Conservation (phyloP, 2,113 vertebrate species). For the Cyanoramphus novaezelandiae region DNA sequence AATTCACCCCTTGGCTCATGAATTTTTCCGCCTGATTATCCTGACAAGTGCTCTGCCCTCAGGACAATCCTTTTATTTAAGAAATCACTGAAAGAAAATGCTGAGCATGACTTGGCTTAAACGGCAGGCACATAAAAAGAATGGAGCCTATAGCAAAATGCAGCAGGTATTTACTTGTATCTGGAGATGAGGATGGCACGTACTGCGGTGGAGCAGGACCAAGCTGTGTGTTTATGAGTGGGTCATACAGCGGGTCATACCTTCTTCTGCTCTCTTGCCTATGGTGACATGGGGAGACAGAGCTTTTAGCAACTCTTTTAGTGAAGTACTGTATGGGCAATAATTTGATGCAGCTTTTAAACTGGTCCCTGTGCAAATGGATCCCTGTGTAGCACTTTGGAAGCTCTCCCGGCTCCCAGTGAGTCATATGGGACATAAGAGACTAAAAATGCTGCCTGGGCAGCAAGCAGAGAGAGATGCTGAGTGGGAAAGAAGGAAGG, state of each 20-base stretch:
- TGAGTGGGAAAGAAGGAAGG: neutral
- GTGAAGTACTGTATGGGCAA: neutral
- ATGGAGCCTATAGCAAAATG: neutral
- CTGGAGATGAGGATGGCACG: neutral
- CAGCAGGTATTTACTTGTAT: neutral
- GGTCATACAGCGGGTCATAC: neutral
- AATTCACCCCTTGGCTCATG: neutral
- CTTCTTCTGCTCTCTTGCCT: neutral
- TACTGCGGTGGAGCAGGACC: neutral
- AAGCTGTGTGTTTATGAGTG: fast-evolving
- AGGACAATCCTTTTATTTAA: neutral
- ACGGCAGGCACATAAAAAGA: neutral
- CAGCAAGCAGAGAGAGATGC: neutral
- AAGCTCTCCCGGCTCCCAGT: neutral
- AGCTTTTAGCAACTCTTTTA: neutral
- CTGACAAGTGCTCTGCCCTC: neutral
- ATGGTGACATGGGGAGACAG: too few relatives aligned
- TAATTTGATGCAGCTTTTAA: neutral
- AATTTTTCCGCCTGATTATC: neutral
- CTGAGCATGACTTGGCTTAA: neutral
- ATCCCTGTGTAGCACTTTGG: neutral
- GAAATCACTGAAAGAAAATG: neutral
- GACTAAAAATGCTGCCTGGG: neutral
- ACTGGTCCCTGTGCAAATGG: neutral
- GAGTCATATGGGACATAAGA: neutral